Evolutionary conservation across 2,888 invertebrate genomes (phyloP).

Genomic region (Drosophila conformis): DNA sequence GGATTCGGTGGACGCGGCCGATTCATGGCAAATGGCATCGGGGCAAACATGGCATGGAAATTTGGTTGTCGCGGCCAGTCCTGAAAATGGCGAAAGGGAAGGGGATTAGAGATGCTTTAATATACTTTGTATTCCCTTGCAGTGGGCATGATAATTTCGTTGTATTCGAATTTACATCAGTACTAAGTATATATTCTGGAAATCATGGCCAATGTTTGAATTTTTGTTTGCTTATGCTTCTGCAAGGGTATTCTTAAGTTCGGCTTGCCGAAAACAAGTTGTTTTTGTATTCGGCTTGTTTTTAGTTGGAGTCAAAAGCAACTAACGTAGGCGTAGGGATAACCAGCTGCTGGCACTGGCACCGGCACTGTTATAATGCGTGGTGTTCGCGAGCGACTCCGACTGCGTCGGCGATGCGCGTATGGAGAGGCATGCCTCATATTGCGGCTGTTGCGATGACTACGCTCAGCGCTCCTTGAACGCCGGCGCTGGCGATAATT

Average conservation of each 20-base stretch:
- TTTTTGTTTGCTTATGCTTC: not conserved
- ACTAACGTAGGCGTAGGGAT: conserved; percentile 46
- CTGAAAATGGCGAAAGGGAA: conserved; percentile 17
- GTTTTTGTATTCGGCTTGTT: not conserved
- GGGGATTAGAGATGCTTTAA: not conserved
- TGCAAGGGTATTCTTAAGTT: not conserved
- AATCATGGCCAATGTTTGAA: too few species aligned
- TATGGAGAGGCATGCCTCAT: not conserved
- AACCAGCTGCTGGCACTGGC: conserved; percentile 56
- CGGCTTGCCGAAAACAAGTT: not conserved
- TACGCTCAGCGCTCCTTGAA: conserved; percentile 34
- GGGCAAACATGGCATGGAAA: conserved; percentile 37
- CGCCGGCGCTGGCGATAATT: conserved; percentile 18
- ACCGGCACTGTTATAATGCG: conserved; percentile 72
- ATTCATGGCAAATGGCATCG: conserved; percentile 32
- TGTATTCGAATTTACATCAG: not conserved
- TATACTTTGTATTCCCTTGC: not conserved
- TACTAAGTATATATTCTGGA: not conserved
- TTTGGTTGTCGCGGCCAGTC: conserved; percentile 48
- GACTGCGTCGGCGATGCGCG: conserved; percentile 32
- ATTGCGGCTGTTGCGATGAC: conserved; percentile 16
- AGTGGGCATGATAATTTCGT: not conserved
- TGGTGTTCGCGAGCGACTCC: conserved; percentile 45
- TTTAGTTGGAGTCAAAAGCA: not conserved
- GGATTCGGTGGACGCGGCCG: conserved; percentile 27